A percentile compares a stretch with the other conserved stretches of the same genome.
Evolutionary conservation across 92 coral and sea anemone species (phyloP).

Genomic region (Phenganax stokvisi): DNA sequence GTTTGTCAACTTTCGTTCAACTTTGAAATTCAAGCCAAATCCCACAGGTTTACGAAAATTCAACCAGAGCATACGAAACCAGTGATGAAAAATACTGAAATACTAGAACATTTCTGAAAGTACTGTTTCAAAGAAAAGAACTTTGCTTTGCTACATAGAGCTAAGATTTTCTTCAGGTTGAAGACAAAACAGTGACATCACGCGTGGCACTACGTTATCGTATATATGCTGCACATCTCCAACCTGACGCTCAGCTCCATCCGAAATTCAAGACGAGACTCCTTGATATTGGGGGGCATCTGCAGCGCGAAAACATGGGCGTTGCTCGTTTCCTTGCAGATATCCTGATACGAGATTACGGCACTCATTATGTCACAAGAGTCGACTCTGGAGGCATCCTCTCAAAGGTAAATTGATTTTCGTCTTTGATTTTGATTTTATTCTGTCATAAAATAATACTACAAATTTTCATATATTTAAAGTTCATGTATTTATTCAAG

Average conservation of each 20-base stretch:
- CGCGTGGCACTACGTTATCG: constrained; percentile 70
- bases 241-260: constrained; percentile 68
- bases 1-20: too few relatives aligned
- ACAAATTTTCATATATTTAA: too few relatives aligned
- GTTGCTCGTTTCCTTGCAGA: constrained; percentile 72
- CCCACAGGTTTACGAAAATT: too few relatives aligned
- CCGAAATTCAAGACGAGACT: constrained; percentile 75
- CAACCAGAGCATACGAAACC: too few relatives aligned
- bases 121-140: too few relatives aligned
- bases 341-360: constrained; percentile 78
- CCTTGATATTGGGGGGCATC: constrained; percentile 75
- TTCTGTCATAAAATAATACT: too few relatives aligned
- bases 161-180: constrained; percentile 42
- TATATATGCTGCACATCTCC: constrained; percentile 61
- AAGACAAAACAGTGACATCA: constrained; percentile 73
- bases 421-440: too few relatives aligned
- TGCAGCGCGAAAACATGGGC: constrained; percentile 78
- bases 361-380: constrained; percentile 81
- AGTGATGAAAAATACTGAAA: too few relatives aligned
- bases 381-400: constrained; percentile 81
- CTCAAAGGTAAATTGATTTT: constrained; percentile 57
- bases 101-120: too few relatives aligned
- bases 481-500: too few relatives aligned
- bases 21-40: too few relatives aligned
- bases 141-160: too few relatives aligned